Evolutionary conservation across 2,113 vertebrate genomes (phyloP).

Genomic region (Odontophorus gujanensis): DNA sequence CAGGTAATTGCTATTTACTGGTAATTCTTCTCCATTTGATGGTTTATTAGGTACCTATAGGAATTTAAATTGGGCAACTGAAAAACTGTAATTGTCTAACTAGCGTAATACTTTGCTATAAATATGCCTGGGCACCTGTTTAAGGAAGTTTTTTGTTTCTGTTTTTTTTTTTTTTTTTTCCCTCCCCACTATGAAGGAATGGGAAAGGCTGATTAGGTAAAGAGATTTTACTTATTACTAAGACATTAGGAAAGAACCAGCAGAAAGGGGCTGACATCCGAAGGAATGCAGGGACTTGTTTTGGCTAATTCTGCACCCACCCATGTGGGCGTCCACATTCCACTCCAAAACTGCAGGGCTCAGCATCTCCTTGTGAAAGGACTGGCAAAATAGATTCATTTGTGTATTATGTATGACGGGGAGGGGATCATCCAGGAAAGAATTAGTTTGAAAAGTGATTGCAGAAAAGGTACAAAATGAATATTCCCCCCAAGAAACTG

Average conservation of each 20-base stretch:
- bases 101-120: conserved; percentile 54
- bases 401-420: not conserved
- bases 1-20: conserved; percentile 64
- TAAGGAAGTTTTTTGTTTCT: not conserved
- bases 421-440: not conserved
- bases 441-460: not conserved
- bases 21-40: conserved; percentile 67
- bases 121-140: conserved; percentile 41
- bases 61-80: conserved; percentile 67
- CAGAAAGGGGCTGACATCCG: conserved; percentile 21
- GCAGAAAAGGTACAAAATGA: not conserved
- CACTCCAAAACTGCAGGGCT: not conserved
- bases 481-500: not conserved
- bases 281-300: conserved; percentile 57
- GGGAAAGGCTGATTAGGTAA: conserved; percentile 5
- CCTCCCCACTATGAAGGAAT: not conserved
- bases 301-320: conserved; percentile 63
- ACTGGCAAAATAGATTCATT: not conserved
- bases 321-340: conserved; percentile 25
- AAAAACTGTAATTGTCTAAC: conserved; percentile 70
- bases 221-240: conserved; percentile 28
- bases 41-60: conserved; percentile 64
- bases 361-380: not conserved
- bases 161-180: not conserved
- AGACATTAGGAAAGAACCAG: conserved; percentile 13